Percentiles rank a stretch among this genome's conserved stretches.
These are phyloP conservation scores for Arrhamphus sclerolepis DNA, from an alignment of 2,797 vertebrate genomes.

Conservation along the genomic window DNA sequence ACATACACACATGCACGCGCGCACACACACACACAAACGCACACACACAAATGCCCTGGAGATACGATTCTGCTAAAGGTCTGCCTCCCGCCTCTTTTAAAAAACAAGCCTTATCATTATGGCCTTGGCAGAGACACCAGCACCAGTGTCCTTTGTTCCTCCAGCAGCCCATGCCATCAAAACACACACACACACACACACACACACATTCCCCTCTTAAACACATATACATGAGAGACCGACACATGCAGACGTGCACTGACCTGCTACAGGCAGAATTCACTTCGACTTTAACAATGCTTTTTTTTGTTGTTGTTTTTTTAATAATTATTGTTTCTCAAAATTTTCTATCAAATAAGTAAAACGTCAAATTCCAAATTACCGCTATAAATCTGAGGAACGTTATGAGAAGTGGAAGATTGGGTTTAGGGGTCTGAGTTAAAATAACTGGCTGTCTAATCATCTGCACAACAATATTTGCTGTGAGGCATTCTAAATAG, in stretches of 20 bases:
- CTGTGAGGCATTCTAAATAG: constrained; percentile 99
- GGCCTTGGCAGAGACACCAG: constrained; percentile 88
- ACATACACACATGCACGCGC: constrained; percentile 36
- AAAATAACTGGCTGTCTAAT: constrained; percentile 97
- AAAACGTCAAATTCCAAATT: constrained; percentile 52
- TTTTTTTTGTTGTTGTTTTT: no score
- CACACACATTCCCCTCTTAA: constrained; percentile 7
- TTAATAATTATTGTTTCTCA: background rate
- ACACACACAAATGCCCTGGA: constrained; percentile 81
- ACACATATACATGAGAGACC: constrained; percentile 16
- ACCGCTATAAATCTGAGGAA: constrained; percentile 56
- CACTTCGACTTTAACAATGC: no score
- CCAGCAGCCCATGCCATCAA: constrained; percentile 81
- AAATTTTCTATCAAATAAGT: constrained; percentile 54
- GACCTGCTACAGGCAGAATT: no score
- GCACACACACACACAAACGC: constrained; percentile 20
- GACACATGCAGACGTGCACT: background rate
- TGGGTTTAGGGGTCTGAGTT: constrained; percentile 78
- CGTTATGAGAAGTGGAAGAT: constrained; percentile 66
- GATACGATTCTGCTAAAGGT: constrained; percentile 92
- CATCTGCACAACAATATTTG: constrained; percentile 99
- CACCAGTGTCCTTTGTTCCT: constrained; percentile 87
- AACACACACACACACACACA: constrained; percentile 21
- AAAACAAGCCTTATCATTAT: constrained; percentile 92
- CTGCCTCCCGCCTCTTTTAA: constrained; percentile 83